A percentile compares a stretch with the other conserved stretches of the same genome.
These are phyloP conservation scores for Paguma larvata DNA, from an alignment of 2,797 vertebrate species.

Conservation along the genomic window DNA sequence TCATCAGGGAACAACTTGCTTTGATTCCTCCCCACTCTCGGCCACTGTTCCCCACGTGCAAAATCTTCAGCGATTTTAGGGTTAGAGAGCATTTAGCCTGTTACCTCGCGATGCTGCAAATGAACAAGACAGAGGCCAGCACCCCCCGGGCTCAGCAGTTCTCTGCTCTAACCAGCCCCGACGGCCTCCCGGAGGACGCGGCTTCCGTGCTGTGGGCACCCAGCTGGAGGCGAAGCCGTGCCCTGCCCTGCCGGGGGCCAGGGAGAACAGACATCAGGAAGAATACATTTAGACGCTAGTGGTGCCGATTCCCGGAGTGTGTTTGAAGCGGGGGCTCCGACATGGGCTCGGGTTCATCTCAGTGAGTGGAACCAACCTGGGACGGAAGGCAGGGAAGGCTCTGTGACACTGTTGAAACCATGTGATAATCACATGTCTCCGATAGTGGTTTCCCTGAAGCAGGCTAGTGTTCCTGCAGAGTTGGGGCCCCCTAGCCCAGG, in stretches of 20 bases:
- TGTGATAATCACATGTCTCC: rapidly evolving
- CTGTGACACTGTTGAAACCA: neutral
- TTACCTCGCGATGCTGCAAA: neutral
- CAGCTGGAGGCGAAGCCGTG: rapidly evolving
- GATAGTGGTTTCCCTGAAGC: rapidly evolving
- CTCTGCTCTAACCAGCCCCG: too few relatives aligned
- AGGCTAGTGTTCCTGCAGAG: neutral
- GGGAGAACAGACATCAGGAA: neutral
- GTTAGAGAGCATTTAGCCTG: too few relatives aligned
- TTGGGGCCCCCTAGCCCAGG: neutral
- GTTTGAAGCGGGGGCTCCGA: neutral
- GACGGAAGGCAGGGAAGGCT: rapidly evolving
- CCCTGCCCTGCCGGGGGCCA: neutral
- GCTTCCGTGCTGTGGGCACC: rapidly evolving
- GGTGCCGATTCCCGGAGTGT: rapidly evolving
- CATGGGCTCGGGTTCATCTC: neutral
- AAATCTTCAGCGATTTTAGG: neutral
- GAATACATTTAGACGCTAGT: rapidly evolving
- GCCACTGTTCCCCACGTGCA: neutral
- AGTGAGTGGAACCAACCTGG: too few relatives aligned
- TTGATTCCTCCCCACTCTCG: neutral
- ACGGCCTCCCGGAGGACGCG: rapidly evolving
- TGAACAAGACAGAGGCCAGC: neutral
- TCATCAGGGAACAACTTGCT: rapidly evolving
- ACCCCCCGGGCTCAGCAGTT: too few relatives aligned